Evolutionary conservation across 2,797 vertebrate species (phyloP).

Genomic region (Anisognathus igniventris): DNA sequence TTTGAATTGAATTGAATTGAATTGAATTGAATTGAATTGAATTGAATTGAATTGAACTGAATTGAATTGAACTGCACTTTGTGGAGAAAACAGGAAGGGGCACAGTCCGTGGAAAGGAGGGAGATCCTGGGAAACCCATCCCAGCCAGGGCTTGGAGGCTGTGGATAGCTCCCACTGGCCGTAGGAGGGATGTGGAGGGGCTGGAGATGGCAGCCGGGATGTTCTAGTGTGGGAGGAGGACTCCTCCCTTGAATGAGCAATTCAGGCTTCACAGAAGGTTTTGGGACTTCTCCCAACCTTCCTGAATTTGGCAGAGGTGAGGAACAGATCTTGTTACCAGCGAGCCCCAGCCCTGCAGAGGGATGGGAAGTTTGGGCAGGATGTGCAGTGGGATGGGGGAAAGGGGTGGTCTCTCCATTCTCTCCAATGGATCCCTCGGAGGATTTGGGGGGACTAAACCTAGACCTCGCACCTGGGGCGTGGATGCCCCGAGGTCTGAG

Average conservation of each 20-base stretch:
- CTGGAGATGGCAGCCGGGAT: neutral
- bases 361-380: neutral
- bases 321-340: neutral
- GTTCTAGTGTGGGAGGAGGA: neutral
- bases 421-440: neutral
- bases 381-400: neutral
- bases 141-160: neutral
- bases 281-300: neutral
- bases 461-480: accelerated
- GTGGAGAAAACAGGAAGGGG: neutral
- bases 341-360: neutral
- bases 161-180: neutral
- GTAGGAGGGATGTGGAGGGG: neutral
- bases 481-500: neutral
- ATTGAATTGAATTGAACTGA: neutral
- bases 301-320: neutral
- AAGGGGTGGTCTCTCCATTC: neutral
- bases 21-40: neutral
- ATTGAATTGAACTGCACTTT: neutral
- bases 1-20: neutral
- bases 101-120: neutral
- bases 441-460: neutral
- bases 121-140: neutral
- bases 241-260: neutral
- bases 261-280: neutral